Percentiles rank a stretch among this genome's conserved stretches.
phyloP scores from a whole-genome alignment of 2,888 invertebrate species.

The Punctoribates punctum region DNA sequence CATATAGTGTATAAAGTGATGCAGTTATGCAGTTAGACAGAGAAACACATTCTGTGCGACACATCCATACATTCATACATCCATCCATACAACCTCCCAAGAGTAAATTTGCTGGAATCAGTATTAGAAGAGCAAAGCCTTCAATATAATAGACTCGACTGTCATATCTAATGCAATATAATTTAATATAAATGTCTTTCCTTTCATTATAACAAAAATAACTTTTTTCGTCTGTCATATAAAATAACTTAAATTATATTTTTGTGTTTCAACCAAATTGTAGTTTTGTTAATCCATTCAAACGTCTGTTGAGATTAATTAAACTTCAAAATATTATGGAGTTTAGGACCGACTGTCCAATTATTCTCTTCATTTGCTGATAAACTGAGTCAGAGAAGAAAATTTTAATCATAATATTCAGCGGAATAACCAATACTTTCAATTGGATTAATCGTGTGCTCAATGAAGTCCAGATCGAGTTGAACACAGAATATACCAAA shows the following conservation, averaged over 20 bases:
- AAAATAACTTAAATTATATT: neutral
- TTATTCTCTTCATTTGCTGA: neutral
- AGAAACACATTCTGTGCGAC: neutral
- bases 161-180: conserved; percentile 24
- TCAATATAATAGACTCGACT: conserved; percentile 32
- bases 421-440: neutral
- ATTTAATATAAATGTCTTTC: conserved; percentile 33
- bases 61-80: neutral
- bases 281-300: no score
- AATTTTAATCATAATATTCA: conserved; percentile 6
- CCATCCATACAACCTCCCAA: neutral
- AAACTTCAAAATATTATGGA: neutral
- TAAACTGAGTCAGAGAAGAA: neutral
- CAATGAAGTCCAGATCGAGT: conserved; percentile 8
- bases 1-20: conserved; percentile 3
- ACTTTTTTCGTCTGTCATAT: conserved; percentile 15
- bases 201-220: conserved; percentile 25
- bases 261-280: neutral
- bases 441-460: conserved; percentile 17
- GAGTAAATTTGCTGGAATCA: neutral
- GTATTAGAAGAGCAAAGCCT: conserved; percentile 24
- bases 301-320: no score
- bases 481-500: neutral
- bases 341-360: neutral
- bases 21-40: conserved; percentile 14